phyloP scores from a whole-genome alignment of 30 jellyfish, hydroid and myxozoan species.

The Aurelia sp. region DNA sequence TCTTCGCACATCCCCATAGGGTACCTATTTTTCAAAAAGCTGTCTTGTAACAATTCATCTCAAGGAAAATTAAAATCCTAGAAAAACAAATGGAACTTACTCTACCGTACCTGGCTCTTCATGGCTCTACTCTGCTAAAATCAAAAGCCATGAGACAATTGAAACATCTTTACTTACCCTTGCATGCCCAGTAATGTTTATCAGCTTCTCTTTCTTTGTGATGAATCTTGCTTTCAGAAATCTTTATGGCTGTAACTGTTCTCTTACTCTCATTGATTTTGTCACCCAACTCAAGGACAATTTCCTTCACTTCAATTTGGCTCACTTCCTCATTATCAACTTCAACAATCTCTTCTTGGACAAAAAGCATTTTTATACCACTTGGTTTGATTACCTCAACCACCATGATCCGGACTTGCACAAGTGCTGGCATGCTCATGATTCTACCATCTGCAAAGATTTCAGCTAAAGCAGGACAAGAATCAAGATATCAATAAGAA shows the following conservation, averaged over 20 bases:
- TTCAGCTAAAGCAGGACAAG: constrained; percentile 9
- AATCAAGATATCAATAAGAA: too few relatives aligned
- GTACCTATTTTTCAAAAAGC: too few relatives aligned
- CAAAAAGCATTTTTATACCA: constrained; percentile 52
- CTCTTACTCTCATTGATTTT: constrained; percentile 49
- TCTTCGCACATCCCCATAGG: too few relatives aligned
- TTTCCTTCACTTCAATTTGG: constrained; percentile 72
- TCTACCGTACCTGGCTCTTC: too few relatives aligned
- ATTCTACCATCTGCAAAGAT: constrained; percentile 24
- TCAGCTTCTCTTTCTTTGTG: constrained; percentile 31
- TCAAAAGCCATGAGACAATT: not conserved
- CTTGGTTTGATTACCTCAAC: constrained; percentile 32
- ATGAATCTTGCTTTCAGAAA: constrained; percentile 64
- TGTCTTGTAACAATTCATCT: too few relatives aligned
- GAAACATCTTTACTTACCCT: constrained; percentile 19
- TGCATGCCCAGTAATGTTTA: constrained; percentile 70
- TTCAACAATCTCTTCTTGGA: constrained; percentile 73
- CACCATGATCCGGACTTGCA: constrained; percentile 75
- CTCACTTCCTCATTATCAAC: constrained; percentile 60
- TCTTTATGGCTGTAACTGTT: constrained; percentile 27
- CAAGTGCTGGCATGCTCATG: constrained; percentile 59
- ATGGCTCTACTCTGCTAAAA: not conserved
- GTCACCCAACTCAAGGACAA: constrained; percentile 61
- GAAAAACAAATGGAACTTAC: too few relatives aligned
- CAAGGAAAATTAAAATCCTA: too few relatives aligned